Percentiles rank a stretch among this genome's conserved stretches.
phyloP scores from a whole-genome alignment of 2,113 vertebrate genomes.

The Amphilophus citrinellus region DNA sequence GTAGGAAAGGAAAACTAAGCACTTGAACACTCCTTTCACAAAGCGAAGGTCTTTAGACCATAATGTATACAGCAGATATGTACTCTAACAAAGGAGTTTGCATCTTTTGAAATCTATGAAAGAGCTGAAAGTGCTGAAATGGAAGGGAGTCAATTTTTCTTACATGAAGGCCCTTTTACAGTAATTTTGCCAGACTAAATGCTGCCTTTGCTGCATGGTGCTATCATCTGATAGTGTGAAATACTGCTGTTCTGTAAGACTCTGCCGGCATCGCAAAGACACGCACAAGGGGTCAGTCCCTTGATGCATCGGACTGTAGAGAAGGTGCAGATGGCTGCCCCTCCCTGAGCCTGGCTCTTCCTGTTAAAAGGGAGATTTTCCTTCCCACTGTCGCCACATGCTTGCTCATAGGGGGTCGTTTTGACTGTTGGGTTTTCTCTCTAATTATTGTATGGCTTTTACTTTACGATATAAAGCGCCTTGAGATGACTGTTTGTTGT shows the following conservation, averaged over 20 bases:
- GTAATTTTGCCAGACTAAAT: constrained; percentile 4
- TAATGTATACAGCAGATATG: not conserved
- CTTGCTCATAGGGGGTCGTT: too few relatives aligned
- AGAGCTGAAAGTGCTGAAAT: not conserved
- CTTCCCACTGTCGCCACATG: too few relatives aligned
- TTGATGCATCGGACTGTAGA: not conserved
- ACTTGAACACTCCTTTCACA: not conserved
- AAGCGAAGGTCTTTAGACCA: not conserved
- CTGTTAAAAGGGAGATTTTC: too few relatives aligned
- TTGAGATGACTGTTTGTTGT: too few relatives aligned
- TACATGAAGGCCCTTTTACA: not conserved
- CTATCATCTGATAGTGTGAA: not conserved
- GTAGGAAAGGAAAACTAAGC: not conserved
- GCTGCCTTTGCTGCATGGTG: not conserved
- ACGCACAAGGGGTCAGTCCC: not conserved
- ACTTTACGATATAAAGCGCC: too few relatives aligned
- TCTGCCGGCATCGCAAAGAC: not conserved
- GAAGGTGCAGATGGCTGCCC: too few relatives aligned
- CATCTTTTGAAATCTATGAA: not conserved
- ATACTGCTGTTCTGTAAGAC: not conserved
- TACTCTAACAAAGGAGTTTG: not conserved
- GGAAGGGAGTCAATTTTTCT: not conserved
- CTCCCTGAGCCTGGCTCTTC: too few relatives aligned
- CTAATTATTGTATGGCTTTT: too few relatives aligned
- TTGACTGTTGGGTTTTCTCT: too few relatives aligned